Conservation (phyloP, 2,888 invertebrate genomes). For the Pterostichus madidus region DNA sequence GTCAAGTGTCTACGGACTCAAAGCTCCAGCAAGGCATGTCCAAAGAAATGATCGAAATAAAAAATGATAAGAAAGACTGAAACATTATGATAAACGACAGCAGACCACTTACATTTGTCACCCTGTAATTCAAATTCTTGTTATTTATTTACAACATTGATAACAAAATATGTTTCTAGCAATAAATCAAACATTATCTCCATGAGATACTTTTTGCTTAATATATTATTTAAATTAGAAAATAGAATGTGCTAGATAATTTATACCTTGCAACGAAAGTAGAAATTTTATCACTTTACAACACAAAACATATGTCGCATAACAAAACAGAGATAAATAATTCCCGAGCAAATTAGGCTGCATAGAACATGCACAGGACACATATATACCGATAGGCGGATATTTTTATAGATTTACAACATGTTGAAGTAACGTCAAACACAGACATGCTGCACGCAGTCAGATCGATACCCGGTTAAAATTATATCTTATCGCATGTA, state of each 20-base stretch:
- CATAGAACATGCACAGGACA: constrained; percentile 13
- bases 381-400: constrained; percentile 35
- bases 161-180: background rate
- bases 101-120: constrained; percentile 22
- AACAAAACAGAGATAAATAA: constrained; percentile 55
- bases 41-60: constrained; percentile 14
- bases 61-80: constrained; percentile 10
- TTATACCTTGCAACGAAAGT: constrained; percentile 9
- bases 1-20: constrained; percentile 8
- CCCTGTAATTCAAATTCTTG: constrained; percentile 6
- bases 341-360: constrained; percentile 40
- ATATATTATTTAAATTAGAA: constrained; percentile 34
- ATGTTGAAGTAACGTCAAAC: constrained; percentile 58
- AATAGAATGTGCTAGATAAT: background rate
- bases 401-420: constrained; percentile 63
- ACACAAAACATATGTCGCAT: constrained; percentile 34
- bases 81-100: constrained; percentile 29
- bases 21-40: background rate
- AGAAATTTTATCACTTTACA: too few relatives aligned
- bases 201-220: background rate
- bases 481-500: constrained; percentile 66
- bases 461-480: constrained; percentile 58
- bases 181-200: background rate
- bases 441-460: constrained; percentile 42
- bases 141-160: constrained; percentile 23